These are phyloP conservation scores for Isichthys henryi DNA, from an alignment of 2,113 vertebrate species.

Conservation along the genomic window DNA sequence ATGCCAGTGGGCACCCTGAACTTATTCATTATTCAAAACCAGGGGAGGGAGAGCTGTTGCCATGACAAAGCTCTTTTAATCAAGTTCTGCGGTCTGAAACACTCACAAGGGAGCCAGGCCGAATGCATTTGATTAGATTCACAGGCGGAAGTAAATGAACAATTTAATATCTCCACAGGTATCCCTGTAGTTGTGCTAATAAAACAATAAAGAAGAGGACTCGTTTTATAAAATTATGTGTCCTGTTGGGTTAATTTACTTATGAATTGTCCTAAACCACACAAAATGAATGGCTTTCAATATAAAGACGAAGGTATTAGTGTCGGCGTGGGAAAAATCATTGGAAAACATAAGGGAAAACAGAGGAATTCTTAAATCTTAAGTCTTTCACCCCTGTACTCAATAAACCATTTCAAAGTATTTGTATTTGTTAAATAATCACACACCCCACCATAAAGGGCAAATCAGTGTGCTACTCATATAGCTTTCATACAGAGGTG, in stretches of 20 bases:
- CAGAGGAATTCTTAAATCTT: not conserved
- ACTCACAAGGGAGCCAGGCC: slow-evolving; percentile 15
- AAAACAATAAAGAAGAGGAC: not conserved
- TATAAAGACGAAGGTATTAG: slow-evolving; percentile 1
- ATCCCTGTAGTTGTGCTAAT: slow-evolving; percentile 21
- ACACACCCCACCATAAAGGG: not conserved
- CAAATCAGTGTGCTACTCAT: not conserved
- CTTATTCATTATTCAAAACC: slow-evolving; percentile 19
- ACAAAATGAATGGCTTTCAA: slow-evolving; percentile 6
- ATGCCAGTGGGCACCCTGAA: slow-evolving; percentile 1
- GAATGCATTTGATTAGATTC: slow-evolving; percentile 30
- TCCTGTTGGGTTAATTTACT: slow-evolving; percentile 9
- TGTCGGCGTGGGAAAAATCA: not conserved
- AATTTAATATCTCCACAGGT: slow-evolving; percentile 23
- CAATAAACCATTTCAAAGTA: not conserved
- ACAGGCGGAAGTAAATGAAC: slow-evolving; percentile 2
- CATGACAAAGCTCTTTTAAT: slow-evolving; percentile 36
- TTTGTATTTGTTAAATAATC: not conserved
- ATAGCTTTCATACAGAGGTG: not conserved
- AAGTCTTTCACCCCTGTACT: not conserved
- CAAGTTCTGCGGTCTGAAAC: slow-evolving; percentile 22
- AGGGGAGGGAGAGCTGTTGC: slow-evolving; percentile 21
- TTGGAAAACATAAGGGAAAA: not conserved
- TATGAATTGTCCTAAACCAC: slow-evolving; percentile 13
- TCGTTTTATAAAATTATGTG: not conserved